Percentiles rank a stretch among this genome's conserved stretches.
Evolutionary conservation across 2,797 vertebrate species (phyloP).

Genomic region (Anguilla megastoma): DNA sequence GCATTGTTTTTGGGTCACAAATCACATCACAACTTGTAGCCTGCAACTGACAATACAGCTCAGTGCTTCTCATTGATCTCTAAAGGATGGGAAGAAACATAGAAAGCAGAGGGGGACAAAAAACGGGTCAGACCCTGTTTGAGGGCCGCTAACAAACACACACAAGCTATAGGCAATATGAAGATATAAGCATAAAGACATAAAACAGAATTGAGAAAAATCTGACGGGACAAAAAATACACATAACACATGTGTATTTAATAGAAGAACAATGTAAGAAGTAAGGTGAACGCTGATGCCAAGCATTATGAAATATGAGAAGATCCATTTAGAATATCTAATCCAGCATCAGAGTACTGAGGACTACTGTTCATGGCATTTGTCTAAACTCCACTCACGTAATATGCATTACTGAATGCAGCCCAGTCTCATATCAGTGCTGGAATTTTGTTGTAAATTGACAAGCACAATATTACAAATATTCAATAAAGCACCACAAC

Average conservation of each 20-base stretch:
- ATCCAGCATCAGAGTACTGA: not conserved
- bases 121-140: not conserved
- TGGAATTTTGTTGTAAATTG: not conserved
- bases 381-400: not conserved
- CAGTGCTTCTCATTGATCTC: not conserved
- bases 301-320: not conserved
- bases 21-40: not conserved
- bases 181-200: not conserved
- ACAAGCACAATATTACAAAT: slow-evolving; percentile 9
- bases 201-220: not conserved
- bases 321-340: not conserved
- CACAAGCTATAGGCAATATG: not conserved
- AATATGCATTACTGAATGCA: not conserved
- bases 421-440: not conserved
- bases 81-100: not conserved
- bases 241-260: not conserved
- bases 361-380: not conserved
- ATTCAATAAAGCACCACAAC: slow-evolving; percentile 7
- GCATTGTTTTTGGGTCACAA: not conserved
- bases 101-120: not conserved
- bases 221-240: not conserved
- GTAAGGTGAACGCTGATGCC: not conserved
- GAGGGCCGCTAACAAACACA: not conserved
- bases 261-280: not conserved
- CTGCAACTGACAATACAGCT: not conserved